A percentile compares a stretch with the other conserved stretches of the same genome.
Evolutionary conservation across 2,113 vertebrate genomes (phyloP).

Genomic region (Rhodinocichla rosea): DNA sequence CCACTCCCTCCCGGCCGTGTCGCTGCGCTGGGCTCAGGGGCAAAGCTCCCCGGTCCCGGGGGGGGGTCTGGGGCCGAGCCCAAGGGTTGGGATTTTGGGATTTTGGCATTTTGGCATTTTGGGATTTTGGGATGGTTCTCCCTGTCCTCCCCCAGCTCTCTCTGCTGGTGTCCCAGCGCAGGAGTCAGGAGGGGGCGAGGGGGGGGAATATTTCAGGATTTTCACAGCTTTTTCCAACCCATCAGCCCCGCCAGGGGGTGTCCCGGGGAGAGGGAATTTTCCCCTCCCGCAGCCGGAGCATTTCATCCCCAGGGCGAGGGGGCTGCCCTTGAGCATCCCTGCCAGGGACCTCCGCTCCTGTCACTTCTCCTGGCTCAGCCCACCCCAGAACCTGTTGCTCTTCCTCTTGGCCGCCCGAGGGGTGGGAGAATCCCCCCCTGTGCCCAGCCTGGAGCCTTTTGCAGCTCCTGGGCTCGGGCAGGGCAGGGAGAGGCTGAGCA

Average conservation of each 20-base stretch:
- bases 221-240: background rate
- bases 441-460: background rate
- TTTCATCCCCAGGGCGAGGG: background rate
- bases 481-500: rapidly evolving
- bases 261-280: background rate
- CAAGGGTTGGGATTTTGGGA: background rate
- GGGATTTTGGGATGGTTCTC: background rate
- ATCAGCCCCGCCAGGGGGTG: background rate
- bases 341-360: background rate
- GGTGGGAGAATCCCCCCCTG: background rate
- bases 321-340: background rate
- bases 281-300: background rate
- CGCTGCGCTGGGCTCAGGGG: background rate
- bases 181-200: too few relatives aligned
- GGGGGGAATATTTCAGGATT: background rate
- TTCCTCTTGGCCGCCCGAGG: background rate
- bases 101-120: background rate
- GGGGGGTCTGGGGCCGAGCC: background rate
- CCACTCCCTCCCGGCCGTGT: rapidly evolving
- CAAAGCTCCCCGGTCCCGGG: background rate
- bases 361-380: background rate
- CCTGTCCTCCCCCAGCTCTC: background rate
- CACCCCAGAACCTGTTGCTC: slow-evolving; percentile 18
- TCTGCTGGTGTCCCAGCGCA: rapidly evolving
- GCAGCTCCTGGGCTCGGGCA: background rate